phyloP scores from a whole-genome alignment of 2,113 vertebrate species.

The Sula dactylatra region DNA sequence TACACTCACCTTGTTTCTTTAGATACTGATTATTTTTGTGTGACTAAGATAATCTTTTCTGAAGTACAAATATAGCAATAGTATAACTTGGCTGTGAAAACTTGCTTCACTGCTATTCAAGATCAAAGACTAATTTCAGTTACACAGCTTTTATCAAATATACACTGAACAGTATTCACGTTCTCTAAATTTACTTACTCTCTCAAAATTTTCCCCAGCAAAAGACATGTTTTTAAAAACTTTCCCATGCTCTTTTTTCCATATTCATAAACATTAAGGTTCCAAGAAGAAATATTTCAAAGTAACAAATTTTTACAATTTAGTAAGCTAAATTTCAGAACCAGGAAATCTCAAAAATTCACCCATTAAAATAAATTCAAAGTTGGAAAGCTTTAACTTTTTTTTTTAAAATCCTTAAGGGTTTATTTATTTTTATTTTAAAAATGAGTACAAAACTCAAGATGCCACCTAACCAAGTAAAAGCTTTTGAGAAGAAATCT shows the following conservation, averaged over 20 bases:
- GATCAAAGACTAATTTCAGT: neutral
- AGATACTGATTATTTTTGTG: neutral
- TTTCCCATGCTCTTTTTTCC: neutral
- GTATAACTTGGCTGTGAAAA: neutral
- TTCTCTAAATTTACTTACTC: neutral
- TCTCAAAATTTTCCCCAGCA: neutral
- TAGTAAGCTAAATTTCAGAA: neutral
- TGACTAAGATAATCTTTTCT: neutral
- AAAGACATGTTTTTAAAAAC: neutral
- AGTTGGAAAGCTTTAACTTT: neutral
- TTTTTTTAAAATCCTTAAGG: neutral
- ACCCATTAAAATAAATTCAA: neutral
- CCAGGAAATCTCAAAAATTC: neutral
- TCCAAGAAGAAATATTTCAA: neutral
- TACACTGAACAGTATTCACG: neutral
- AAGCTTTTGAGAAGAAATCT: neutral
- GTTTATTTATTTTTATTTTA: neutral
- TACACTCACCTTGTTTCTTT: neutral
- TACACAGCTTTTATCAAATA: neutral
- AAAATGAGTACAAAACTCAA: neutral
- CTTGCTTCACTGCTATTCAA: neutral
- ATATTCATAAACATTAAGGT: neutral
- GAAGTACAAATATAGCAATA: neutral
- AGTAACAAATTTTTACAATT: neutral
- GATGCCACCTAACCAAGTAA: neutral